phyloP scores from a whole-genome alignment of 2,113 vertebrate genomes.

The Neomonachus schauinslandi region DNA sequence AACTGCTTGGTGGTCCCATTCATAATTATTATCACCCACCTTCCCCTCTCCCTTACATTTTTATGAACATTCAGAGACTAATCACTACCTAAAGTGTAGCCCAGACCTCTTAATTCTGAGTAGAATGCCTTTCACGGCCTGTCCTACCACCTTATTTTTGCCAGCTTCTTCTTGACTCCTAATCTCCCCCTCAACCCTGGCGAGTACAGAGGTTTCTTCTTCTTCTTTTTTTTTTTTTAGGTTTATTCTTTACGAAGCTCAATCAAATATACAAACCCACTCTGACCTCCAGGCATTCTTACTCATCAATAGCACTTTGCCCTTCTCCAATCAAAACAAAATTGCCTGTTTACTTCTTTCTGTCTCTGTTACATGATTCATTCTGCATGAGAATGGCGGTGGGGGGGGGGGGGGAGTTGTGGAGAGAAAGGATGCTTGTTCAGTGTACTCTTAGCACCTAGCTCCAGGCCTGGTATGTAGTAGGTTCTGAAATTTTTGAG shows the following conservation, averaged over 20 bases:
- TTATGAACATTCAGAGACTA: neutral
- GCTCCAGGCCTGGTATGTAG: neutral
- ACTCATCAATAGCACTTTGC: neutral
- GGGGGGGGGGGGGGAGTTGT: too few species aligned
- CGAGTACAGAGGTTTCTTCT: neutral
- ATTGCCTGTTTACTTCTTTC: neutral
- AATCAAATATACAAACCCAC: neutral
- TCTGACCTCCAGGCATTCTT: neutral
- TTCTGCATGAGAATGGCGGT: neutral
- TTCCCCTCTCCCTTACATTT: neutral
- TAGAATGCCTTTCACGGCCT: neutral
- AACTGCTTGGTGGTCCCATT: neutral
- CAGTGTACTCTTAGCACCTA: neutral
- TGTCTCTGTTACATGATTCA: neutral
- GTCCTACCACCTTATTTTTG: too few species aligned
- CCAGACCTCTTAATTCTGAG: neutral
- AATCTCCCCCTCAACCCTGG: fast-evolving
- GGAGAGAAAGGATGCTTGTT: neutral
- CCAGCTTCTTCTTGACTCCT: neutral
- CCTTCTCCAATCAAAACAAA: neutral
- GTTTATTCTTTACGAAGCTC: neutral
- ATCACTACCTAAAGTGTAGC: neutral
- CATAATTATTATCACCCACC: neutral
- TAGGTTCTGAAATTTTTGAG: neutral
- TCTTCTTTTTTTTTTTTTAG: too few species aligned